Percentiles rank a stretch among this genome's conserved stretches.
Evolutionary conservation across 2,888 invertebrate species (phyloP).

Genomic region (Agrotis exclamationis): DNA sequence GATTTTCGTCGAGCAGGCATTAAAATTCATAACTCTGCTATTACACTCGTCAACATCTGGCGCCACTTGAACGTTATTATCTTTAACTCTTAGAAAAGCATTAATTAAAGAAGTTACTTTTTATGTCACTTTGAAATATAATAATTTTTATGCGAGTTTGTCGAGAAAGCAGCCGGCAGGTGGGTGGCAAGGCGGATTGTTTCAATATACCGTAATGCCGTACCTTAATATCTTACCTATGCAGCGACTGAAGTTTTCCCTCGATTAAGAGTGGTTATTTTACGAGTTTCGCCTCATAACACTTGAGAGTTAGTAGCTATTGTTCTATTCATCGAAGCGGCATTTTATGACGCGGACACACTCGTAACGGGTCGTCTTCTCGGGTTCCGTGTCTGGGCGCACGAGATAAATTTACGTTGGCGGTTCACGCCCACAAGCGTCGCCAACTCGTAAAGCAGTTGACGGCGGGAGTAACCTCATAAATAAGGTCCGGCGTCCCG

Average conservation of each 20-base stretch:
- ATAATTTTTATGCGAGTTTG: slow-evolving; percentile 49
- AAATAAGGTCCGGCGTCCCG: slow-evolving; percentile 76
- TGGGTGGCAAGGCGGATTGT: slow-evolving; percentile 6
- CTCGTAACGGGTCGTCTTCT: slow-evolving; percentile 69
- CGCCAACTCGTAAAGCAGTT: slow-evolving; percentile 83
- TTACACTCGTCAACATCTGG: slow-evolving; percentile 88
- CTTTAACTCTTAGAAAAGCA: slow-evolving; percentile 81
- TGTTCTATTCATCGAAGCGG: slow-evolving; percentile 84
- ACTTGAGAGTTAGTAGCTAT: slow-evolving; percentile 67
- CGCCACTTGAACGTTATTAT: slow-evolving; percentile 83
- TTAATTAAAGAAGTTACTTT: slow-evolving; percentile 79
- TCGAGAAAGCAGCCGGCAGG: slow-evolving; percentile 26
- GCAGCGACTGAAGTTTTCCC: slow-evolving; percentile 30
- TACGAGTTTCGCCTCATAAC: slow-evolving; percentile 71
- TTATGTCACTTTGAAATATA: slow-evolving; percentile 59
- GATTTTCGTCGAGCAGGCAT: slow-evolving; percentile 85
- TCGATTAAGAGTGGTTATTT: slow-evolving; percentile 62
- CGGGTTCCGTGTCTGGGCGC: slow-evolving; percentile 74
- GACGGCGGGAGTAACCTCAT: slow-evolving; percentile 77
- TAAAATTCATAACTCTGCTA: slow-evolving; percentile 88
- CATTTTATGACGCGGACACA: slow-evolving; percentile 81
- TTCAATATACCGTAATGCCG: slow-evolving; percentile 9
- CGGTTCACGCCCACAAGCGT: slow-evolving; percentile 80
- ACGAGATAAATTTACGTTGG: slow-evolving; percentile 81
- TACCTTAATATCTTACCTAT: slow-evolving; percentile 16